Evolutionary conservation across 2,797 vertebrate species (phyloP), one percentile per base, ranked within the genome.

Genomic region (Meriones psammophilus): DNA sequence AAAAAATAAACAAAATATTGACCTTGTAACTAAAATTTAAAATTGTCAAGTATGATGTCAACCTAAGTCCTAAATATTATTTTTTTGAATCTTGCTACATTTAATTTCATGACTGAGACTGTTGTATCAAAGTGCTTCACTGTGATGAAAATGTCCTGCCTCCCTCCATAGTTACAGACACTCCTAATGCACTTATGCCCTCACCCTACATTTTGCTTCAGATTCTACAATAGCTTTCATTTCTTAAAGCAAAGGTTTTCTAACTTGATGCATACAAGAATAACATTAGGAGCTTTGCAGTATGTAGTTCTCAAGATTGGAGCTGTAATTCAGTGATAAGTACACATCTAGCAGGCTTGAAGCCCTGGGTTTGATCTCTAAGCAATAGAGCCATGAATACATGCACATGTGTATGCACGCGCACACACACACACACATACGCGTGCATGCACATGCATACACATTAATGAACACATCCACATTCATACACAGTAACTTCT

Each of bases 1-100:
- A 66, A 91, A 89, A 88, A 86, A 79, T 54, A 84, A 88, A 22
- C 60, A 71, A 85, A 81, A 93, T 76, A 10, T 77, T 87, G 77
- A 66, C 58, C 10, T 84, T 95, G 84, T 22, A 79, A 62, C 17
- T 71, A 74, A 76, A 91, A 13, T 85, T 88, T 56, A 86, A 88
- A 95, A 84, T 84, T 26, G 62, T 77, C 50, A 92, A 71, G 54
- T 69, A 33, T 42, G 4, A 0, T 84, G 8, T 89, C 30, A 92
- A 88, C 83, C 22, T 60, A 74, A 69, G 28, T 89, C 58, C 56
- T 73, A 96, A 94, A 62, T 74, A 42, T 76, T 76, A 50, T 87
- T 94, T 24, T 69, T 86, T 74, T 78, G 1, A 58, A 89, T 4
- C 42, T 5, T 39, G 33, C 10, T 71, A 28, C 26, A 22, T 28